Conservation (phyloP, 2,113 vertebrate genomes). For the Hipposideros armiger region DNA sequence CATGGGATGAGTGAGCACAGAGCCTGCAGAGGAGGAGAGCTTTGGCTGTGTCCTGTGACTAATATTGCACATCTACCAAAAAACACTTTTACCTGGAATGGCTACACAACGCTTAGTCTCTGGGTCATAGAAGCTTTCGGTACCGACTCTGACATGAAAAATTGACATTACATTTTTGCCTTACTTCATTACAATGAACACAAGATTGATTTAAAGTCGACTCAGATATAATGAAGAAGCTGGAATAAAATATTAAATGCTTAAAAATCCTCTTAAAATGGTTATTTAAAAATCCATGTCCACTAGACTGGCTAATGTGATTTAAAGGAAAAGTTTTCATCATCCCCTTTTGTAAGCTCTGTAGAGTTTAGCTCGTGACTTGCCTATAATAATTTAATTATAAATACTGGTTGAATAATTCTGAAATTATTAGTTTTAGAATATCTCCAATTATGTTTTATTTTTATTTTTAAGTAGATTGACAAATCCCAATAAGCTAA, state of each 20-base stretch:
- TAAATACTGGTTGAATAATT: not conserved
- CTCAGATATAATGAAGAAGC: not conserved
- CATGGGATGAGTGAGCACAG: not conserved
- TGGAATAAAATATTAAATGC: not conserved
- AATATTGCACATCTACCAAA: not conserved
- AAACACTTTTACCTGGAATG: not conserved
- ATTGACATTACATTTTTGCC: not conserved
- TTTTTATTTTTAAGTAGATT: not conserved
- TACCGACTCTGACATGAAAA: not conserved
- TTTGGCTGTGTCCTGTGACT: not conserved
- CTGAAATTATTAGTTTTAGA: not conserved
- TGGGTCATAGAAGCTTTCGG: not conserved
- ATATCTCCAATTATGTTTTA: not conserved
- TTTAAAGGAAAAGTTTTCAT: not conserved
- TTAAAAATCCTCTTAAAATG: not conserved
- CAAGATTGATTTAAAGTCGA: not conserved
- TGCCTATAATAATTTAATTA: not conserved
- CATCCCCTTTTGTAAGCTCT: not conserved
- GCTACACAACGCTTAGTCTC: not conserved
- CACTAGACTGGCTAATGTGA: not conserved
- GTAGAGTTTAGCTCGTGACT: not conserved
- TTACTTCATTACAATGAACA: not conserved
- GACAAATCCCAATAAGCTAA: not conserved
- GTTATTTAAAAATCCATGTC: not conserved
- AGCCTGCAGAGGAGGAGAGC: no score